phyloP scores from a whole-genome alignment of 2,113 vertebrate genomes.

The Ellobius talpinus region DNA sequence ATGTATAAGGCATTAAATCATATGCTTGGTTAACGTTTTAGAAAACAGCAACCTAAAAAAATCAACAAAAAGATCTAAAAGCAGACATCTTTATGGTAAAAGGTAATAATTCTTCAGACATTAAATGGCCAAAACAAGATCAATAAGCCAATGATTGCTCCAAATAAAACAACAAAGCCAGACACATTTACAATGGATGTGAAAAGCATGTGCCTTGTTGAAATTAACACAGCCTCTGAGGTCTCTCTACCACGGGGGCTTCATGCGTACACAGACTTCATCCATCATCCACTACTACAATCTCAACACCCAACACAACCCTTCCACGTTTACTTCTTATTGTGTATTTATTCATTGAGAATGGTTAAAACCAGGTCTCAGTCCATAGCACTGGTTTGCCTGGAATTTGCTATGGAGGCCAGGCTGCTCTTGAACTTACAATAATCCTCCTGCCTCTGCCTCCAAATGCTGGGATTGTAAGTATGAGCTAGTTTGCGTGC shows the following conservation, averaged over 20 bases:
- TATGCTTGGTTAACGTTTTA: neutral
- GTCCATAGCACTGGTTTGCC: neutral
- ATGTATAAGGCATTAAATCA: constrained; percentile 2
- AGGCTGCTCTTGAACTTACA: neutral
- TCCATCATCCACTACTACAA: neutral
- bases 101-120: neutral
- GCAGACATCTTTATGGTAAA: constrained; percentile 15
- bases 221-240: neutral
- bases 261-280: neutral
- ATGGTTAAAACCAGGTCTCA: too few relatives aligned
- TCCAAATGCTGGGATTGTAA: neutral
- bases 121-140: neutral
- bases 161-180: neutral
- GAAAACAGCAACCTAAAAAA: neutral
- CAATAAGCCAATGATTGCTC: neutral
- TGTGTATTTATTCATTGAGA: neutral
- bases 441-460: neutral
- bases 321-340: neutral
- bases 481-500: too few relatives aligned
- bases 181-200: neutral
- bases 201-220: neutral
- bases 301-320: neutral
- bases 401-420: neutral
- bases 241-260: neutral
- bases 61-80: neutral